Base-by-base conservation (phyloP, 2,113 vertebrate species). In the Apaloderma vittatum region DNA sequence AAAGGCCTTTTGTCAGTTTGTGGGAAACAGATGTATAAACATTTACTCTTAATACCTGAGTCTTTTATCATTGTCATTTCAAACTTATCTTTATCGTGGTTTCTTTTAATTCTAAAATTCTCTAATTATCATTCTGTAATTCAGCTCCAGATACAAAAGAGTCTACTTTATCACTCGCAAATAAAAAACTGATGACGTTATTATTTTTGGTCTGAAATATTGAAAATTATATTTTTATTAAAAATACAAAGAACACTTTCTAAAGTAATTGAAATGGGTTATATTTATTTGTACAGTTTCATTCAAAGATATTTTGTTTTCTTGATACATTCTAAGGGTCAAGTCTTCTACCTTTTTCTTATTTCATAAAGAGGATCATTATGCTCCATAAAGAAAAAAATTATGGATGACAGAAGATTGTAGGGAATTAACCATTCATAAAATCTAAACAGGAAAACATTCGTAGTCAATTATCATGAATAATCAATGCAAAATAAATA, bases 401-500 rank as follows among this genome's bases (percentile, higher is more conserved):
- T 49, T 34, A 78, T 19, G 26, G 46, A 72, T 72, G 8, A 48
- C 14, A 77, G 16, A 81, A 21, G 15, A 65, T 68, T 49, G 23
- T 76, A 73, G 23, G 19, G n/a, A 22, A 89, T 90, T 79, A 91
- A 61, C 62, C 49, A 79, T 76, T 85, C 19, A 70, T 75, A 93
- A 91, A 91, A 85, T 68, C 61, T 78, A 93, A 95, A 90, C 19
- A 72, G 21, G 36, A 97, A 87, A 62, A 80, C 19, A 67, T 85
- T 95, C 61, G 49, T 27, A 78, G 66, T 75, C 52, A 55, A 87
- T 95, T 43, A 74, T 72, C 67, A 96, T 91, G 58, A 95, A 90
- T 91, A 93, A 81, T 91, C n/a, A 0, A 93, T 75, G 52, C 23
- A 96, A 94, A 94, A 94, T 89, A 93, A 94, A 95, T 75, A 89